A percentile compares a stretch with the other conserved stretches of the same genome.
These are phyloP conservation scores for Dissostichus mawsoni DNA, from an alignment of 2,113 vertebrate species.

Conservation along the genomic window DNA sequence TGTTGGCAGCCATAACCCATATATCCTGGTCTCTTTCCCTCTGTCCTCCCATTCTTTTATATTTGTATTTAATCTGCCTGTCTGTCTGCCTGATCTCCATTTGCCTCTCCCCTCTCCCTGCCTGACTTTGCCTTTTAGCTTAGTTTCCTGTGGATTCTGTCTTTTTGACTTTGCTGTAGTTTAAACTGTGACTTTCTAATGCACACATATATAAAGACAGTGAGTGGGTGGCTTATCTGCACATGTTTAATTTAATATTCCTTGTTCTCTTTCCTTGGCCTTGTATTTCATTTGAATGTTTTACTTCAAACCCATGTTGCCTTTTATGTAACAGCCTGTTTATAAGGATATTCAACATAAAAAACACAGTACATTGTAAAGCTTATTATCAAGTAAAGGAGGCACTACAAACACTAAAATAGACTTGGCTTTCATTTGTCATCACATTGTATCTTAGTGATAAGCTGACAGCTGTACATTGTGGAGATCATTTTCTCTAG, in stretches of 20 bases:
- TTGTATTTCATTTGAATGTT: not conserved
- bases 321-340: not conserved
- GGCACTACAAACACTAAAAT: not conserved
- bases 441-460: slow-evolving; percentile 7
- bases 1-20: slow-evolving; percentile 6
- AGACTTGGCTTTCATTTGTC: slow-evolving; percentile 2
- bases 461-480: slow-evolving; percentile 38
- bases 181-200: slow-evolving; percentile 46
- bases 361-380: not conserved
- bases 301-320: not conserved
- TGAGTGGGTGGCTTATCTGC: slow-evolving; percentile 40
- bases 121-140: slow-evolving; percentile 14
- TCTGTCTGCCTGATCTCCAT: slow-evolving; percentile 21
- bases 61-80: slow-evolving; percentile 16
- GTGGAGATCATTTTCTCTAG: slow-evolving; percentile 30
- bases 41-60: not conserved
- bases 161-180: slow-evolving; percentile 44
- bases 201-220: slow-evolving; percentile 31
- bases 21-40: not conserved
- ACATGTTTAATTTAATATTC: not conserved
- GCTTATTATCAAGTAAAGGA: not conserved
- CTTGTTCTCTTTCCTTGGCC: not conserved
- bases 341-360: not conserved
- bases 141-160: slow-evolving; percentile 24
- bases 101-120: not conserved